phyloP scores from a whole-genome alignment of 1,140 invertebrate species.

The Hylaeus volcanicus region DNA sequence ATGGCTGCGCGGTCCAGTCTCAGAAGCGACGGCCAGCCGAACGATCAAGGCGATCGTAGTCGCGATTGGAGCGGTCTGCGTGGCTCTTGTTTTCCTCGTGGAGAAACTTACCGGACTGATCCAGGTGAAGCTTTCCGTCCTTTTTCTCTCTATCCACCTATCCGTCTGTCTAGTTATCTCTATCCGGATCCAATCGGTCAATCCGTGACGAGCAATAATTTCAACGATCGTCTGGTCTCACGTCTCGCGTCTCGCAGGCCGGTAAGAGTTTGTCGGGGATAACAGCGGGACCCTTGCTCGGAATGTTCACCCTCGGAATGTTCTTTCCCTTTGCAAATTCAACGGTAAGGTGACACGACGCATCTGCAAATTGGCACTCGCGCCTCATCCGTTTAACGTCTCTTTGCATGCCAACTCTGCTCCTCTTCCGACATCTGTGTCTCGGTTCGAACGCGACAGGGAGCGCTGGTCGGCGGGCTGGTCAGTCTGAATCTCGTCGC shows the following conservation, averaged over 20 bases:
- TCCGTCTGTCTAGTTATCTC: too few relatives aligned
- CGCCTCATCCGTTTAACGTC: not conserved
- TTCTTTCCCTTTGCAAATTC: slow-evolving; percentile 88
- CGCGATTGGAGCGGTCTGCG: slow-evolving; percentile 84
- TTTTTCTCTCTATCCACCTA: not conserved
- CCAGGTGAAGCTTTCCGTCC: slow-evolving; percentile 75
- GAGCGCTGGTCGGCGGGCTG: slow-evolving; percentile 88
- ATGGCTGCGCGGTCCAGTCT: slow-evolving; percentile 82
- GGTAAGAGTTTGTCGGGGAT: slow-evolving; percentile 85
- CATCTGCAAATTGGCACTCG: too few relatives aligned
- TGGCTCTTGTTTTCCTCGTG: slow-evolving; percentile 85
- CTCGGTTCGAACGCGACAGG: slow-evolving; percentile 79
- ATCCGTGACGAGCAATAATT: not conserved
- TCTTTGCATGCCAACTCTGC: not conserved
- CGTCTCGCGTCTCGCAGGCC: slow-evolving; percentile 73
- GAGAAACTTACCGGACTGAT: slow-evolving; percentile 86
- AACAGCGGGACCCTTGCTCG: slow-evolving; percentile 88
- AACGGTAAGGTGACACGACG: slow-evolving; percentile 78
- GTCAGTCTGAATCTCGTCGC: slow-evolving; percentile 86
- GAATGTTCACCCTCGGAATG: slow-evolving; percentile 89
- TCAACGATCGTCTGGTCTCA: not conserved
- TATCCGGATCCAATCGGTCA: not conserved
- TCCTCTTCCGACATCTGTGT: not conserved
- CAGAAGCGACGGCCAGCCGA: slow-evolving; percentile 83
- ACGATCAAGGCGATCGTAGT: slow-evolving; percentile 86